Base-by-base conservation (phyloP, 2,888 invertebrate genomes). In the Criorhina ranunculi region DNA sequence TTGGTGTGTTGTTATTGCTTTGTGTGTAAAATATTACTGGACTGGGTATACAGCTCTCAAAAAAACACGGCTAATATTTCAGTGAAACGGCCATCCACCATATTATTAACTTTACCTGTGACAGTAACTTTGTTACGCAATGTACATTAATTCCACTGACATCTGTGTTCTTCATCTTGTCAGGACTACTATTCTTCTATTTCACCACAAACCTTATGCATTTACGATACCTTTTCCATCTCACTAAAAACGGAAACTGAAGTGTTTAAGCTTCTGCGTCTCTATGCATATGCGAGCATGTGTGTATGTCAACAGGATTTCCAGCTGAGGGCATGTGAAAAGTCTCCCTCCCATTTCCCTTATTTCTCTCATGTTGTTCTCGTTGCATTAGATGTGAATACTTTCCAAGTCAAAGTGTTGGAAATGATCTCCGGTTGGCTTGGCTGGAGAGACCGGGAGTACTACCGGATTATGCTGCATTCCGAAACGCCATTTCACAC, bases 401-500 rank as follows among this genome's bases (percentile, higher is more conserved):
- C 17, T 64, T 62, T 70, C 51, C 44, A 77, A 31, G 53, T 60
- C 49, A 77, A 57, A 55, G 64, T 82, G 77, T 60, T 72, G 69
- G 66, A 64, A 82, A 77, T 77, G 59, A 82, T 82, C 57, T 82
- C 83, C 78, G 73, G 73, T 79, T 69, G 55, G 73, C 15, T 72
- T 62, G 78, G 33, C 49, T 73, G 29, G 57, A 59, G 51, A 51
- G 57, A 12, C 49, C 19, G 15, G 29, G 35, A 37, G 49, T 73
- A 51, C 55, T 44, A 60, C 55, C 42, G 77, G 77, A 78, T 67
- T 73, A 67, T 57, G 49, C 53, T 40, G n/a, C 42, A 80, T 53
- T 46, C 44, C 44, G 40, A 49, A 57, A 67, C 57, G 31, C 33
- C 57, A 66, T 53, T 53, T 42, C 55, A 59, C 15, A 31, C 60